Evolutionary conservation across 35 echinoderm and acorn worm species (phyloP).

Genomic region (Acanthaster planci): DNA sequence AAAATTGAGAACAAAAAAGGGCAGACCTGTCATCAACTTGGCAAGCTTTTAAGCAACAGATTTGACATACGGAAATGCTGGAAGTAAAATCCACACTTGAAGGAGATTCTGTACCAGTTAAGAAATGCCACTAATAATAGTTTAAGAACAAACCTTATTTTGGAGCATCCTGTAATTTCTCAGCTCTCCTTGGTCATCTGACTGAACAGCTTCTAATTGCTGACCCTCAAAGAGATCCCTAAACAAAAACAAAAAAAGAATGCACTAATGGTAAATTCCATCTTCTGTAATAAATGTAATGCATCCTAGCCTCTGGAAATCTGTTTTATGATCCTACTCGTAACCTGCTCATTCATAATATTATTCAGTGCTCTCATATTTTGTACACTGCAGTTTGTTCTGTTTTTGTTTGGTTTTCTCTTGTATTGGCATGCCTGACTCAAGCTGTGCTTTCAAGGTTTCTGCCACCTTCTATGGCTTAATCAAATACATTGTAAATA

Average conservation of each 20-base stretch:
- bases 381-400: no score
- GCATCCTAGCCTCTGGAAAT: no score
- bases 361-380: no score
- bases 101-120: neutral
- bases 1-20: conserved; percentile 14
- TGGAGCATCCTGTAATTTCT: neutral
- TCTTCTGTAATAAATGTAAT: no score
- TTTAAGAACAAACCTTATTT: neutral
- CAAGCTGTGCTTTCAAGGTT: no score
- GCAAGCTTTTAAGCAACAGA: neutral
- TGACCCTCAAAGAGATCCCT: conserved; percentile 17
- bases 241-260: neutral
- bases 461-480: no score
- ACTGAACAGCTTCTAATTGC: neutral
- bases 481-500: no score
- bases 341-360: no score
- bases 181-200: neutral
- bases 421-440: no score
- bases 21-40: neutral
- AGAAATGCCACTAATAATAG: neutral
- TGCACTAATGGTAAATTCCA: no score
- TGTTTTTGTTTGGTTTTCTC: no score
- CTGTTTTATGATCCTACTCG: no score
- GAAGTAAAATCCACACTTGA: neutral
- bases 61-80: neutral